Evolutionary conservation across 64 coral and sea anemone genomes (phyloP).

Genomic region (Pocillopora verrucosa): DNA sequence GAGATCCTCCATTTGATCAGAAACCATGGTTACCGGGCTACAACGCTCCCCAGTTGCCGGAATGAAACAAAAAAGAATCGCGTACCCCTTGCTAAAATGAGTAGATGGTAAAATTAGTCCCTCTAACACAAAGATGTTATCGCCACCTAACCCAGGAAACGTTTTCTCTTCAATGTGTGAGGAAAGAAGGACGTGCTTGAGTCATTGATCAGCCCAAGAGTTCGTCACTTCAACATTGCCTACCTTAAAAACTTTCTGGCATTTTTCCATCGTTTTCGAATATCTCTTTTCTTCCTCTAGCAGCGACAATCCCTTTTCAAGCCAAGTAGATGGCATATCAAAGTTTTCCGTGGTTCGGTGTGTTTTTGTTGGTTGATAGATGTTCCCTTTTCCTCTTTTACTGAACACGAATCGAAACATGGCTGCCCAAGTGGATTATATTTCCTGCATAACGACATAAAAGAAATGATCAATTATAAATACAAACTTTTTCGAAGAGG

Average conservation of each 20-base stretch:
- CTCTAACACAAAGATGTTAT: too few relatives aligned
- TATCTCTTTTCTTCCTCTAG: constrained; percentile 54
- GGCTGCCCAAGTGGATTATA: not conserved
- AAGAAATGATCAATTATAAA: not conserved
- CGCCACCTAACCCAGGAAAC: too few relatives aligned
- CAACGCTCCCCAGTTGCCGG: too few relatives aligned
- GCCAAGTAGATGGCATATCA: constrained; percentile 34
- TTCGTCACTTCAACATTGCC: not conserved
- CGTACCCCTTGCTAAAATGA: too few relatives aligned
- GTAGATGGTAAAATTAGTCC: too few relatives aligned
- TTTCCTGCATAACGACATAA: not conserved
- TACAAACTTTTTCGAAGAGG: not conserved
- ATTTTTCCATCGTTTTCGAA: constrained; percentile 51
- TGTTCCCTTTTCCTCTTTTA: constrained; percentile 34
- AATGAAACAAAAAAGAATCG: too few relatives aligned
- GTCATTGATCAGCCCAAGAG: too few relatives aligned
- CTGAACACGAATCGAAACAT: constrained; percentile 33
- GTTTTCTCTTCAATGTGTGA: too few relatives aligned
- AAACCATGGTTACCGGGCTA: too few relatives aligned
- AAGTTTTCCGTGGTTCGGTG: not conserved
- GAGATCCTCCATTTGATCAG: not conserved
- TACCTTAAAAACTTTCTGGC: constrained; percentile 62
- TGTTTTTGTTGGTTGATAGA: constrained; percentile 3
- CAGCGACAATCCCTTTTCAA: constrained; percentile 57
- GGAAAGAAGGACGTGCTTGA: too few relatives aligned